Evolutionary conservation across 2,113 vertebrate genomes (phyloP), one percentile per base, ranked within the genome.

Genomic region (Hydropotes inermis): DNA sequence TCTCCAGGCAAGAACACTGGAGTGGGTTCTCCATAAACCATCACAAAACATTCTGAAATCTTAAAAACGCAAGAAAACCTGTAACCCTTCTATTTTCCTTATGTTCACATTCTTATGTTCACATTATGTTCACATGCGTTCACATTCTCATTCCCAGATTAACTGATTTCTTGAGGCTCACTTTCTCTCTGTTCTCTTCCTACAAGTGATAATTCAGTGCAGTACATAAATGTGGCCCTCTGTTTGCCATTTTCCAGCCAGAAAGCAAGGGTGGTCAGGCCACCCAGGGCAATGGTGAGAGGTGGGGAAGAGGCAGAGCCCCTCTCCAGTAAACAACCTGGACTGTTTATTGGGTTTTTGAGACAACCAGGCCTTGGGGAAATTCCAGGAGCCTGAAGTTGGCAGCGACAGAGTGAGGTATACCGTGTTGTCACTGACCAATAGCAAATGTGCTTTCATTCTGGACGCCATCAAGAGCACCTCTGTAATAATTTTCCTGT

Each of bases 311-410:
- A 87, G 81, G 28, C 45, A 78, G 39, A 92, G 27, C 50, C 45
- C 45, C 70, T 81, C 57, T 97, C 50, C 52, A 89, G 67, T 94
- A 90, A 97, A 95, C 64, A 95, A 23, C 74, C 52, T 79, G 57
- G 27, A 57, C 92, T 94, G 67, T 89, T 97, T 57, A 83, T 78
- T 95, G 92, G 10, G 25, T 64, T 97, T 93, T 86, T 76, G 91
- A 95, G 87, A 50, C 81, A 60, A 52, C 3, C 21, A 61, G 85
- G 25, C 91, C 90, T 91, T n/a, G 55, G 91, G 95, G 90, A 91
- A 76, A 89, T 86, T 92, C 50, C 2, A 9, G 82, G 60, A 91
- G 64, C 50, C 64, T 91, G 30, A 87, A 82, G 10, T 19, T 95
- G 92, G 94, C 92, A 88, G 47, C 1, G 6, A 74, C 43, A 45